These are phyloP conservation scores for Clarias gariepinus DNA, from an alignment of 2,113 vertebrate genomes.

Conservation along the genomic window DNA sequence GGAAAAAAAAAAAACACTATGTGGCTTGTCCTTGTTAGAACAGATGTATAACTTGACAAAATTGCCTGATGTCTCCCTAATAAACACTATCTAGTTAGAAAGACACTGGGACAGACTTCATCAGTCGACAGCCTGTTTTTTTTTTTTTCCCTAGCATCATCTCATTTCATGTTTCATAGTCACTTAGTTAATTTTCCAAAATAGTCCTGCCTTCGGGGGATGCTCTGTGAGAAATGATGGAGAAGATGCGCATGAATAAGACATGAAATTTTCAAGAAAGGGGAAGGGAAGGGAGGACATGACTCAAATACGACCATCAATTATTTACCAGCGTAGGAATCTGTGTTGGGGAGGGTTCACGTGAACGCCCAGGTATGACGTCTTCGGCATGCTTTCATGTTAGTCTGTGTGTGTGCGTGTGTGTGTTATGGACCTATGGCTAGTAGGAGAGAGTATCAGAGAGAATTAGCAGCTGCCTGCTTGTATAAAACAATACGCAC, in stretches of 20 bases:
- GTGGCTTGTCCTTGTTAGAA: too few species aligned
- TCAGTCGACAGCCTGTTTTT: neutral
- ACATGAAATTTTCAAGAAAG: constrained; percentile 42
- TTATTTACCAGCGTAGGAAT: constrained; percentile 42
- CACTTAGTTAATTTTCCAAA: constrained; percentile 27
- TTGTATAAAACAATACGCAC: constrained; percentile 11
- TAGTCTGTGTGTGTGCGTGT: neutral
- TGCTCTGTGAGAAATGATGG: constrained; percentile 23
- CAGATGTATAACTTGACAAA: neutral
- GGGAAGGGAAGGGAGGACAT: constrained; percentile 13
- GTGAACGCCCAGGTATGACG: constrained; percentile 36
- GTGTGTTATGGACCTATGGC: constrained; percentile 2
- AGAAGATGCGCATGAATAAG: constrained; percentile 47
- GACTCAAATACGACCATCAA: constrained; percentile 54
- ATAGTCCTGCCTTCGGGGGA: constrained; percentile 1
- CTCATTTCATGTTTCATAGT: constrained; percentile 4
- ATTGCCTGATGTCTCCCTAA: neutral
- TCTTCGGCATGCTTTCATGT: constrained; percentile 22
- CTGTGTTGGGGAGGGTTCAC: constrained; percentile 30
- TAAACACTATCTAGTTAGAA: neutral
- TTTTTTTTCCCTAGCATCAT: neutral
- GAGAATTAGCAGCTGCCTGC: constrained; percentile 25
- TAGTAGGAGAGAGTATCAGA: constrained; percentile 33
- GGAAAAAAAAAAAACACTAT: neutral
- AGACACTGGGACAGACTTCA: neutral